Conservation (phyloP, 2,888 invertebrate genomes). For the Leptarthrus brevirostris region DNA sequence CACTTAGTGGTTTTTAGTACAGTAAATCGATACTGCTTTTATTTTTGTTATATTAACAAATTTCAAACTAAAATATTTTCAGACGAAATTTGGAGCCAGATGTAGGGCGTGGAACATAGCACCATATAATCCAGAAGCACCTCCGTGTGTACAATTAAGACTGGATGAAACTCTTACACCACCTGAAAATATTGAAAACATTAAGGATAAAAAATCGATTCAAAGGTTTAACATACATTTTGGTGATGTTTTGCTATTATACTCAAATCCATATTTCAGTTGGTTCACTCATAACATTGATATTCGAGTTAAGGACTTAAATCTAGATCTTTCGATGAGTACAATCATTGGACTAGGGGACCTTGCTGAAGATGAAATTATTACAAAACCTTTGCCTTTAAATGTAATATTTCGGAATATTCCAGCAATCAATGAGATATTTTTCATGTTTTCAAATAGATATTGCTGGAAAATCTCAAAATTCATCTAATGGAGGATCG, state of each 20-base stretch:
- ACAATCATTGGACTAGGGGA: conserved; percentile 84
- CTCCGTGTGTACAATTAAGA: conserved; percentile 72
- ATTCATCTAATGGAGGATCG: conserved; percentile 86
- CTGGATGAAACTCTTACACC: conserved; percentile 72
- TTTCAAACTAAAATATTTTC: conserved; percentile 56
- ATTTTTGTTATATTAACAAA: background rate
- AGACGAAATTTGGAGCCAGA: conserved; percentile 86
- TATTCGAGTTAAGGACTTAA: conserved; percentile 74
- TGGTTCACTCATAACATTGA: conserved; percentile 70
- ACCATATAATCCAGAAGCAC: conserved; percentile 68
- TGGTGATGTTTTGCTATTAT: background rate
- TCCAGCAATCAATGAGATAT: background rate
- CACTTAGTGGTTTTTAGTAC: background rate
- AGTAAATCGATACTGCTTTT: background rate
- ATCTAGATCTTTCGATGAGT: conserved; percentile 80
- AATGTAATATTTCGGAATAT: conserved; percentile 70
- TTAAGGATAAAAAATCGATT: conserved; percentile 63
- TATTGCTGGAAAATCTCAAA: conserved; percentile 79
- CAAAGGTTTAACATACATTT: conserved; percentile 61
- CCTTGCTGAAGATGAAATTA: conserved; percentile 87
- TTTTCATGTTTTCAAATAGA: conserved; percentile 66
- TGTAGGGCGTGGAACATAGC: conserved; percentile 85
- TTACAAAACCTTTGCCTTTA: conserved; percentile 83
- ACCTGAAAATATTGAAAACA: conserved; percentile 60
- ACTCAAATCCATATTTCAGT: conserved; percentile 55